phyloP scores from a whole-genome alignment of 2,113 vertebrate genomes.

The Ptilorrhoa leucosticta region DNA sequence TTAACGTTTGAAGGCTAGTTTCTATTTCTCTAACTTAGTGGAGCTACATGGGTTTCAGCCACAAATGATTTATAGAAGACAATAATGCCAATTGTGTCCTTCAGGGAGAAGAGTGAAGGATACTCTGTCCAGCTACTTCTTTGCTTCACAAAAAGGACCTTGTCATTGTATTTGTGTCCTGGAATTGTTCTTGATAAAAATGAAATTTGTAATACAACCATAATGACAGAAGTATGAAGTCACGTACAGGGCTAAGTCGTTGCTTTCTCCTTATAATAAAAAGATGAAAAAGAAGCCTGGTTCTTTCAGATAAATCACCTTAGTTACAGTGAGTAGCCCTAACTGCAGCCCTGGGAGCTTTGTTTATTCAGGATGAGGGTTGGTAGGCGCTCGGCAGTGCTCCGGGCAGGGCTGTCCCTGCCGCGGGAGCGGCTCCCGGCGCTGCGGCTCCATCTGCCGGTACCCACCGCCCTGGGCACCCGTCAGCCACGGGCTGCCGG shows the following conservation, averaged over 20 bases:
- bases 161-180: not conserved
- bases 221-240: not conserved
- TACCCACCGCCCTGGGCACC: not conserved
- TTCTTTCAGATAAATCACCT: not conserved
- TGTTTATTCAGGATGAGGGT: not conserved
- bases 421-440: not conserved
- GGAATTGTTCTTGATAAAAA: not conserved
- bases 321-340: accelerated
- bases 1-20: not conserved
- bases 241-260: accelerated
- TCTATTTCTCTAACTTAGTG: not conserved
- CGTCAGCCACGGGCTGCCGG: not conserved
- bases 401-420: not conserved
- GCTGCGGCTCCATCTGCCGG: constrained; percentile 36
- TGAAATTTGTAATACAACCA: not conserved
- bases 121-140: not conserved
- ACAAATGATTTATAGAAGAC: not conserved
- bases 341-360: not conserved
- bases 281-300: not conserved
- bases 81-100: not conserved
- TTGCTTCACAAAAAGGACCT: not conserved
- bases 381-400: accelerated
- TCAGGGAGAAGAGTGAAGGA: not conserved
- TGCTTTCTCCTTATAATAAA: not conserved
- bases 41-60: not conserved